phyloP scores from a whole-genome alignment of 2,888 invertebrate genomes.

The Teleogryllus oceanicus region DNA sequence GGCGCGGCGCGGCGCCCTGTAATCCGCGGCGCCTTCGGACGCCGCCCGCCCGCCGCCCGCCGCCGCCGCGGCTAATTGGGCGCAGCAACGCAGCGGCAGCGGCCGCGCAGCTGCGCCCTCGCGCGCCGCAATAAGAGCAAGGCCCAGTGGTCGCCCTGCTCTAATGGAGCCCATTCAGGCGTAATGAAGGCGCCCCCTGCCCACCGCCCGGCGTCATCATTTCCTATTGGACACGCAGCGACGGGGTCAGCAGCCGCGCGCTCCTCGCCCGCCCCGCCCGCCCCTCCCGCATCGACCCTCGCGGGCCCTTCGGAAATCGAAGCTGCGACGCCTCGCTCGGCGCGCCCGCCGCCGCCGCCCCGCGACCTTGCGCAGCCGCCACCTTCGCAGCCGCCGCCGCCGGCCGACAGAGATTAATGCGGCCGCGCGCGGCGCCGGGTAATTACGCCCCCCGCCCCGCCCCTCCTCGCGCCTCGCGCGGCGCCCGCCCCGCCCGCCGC shows the following conservation, averaged over 20 bases:
- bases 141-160: too few relatives aligned
- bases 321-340: background rate
- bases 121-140: too few relatives aligned
- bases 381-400: background rate
- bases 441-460: background rate
- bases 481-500: background rate
- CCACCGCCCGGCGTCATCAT: too few relatives aligned
- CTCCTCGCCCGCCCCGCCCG: background rate
- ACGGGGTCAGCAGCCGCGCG: background rate
- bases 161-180: too few relatives aligned
- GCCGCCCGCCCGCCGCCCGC: too few relatives aligned
- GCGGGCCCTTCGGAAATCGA: background rate
- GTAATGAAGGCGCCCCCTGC: too few relatives aligned
- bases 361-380: background rate
- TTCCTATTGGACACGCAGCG: background rate
- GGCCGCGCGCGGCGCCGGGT: conserved; percentile 5
- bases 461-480: background rate
- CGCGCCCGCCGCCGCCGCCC: conserved; percentile 20
- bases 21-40: too few relatives aligned
- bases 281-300: background rate
- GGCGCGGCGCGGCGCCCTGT: too few relatives aligned
- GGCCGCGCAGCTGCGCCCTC: too few relatives aligned
- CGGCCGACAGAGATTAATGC: background rate
- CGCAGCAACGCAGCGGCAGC: too few relatives aligned
- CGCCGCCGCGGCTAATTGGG: too few relatives aligned